These are phyloP conservation scores for Argopecten irradians DNA, from an alignment of 1,140 invertebrate species.

Conservation along the genomic window DNA sequence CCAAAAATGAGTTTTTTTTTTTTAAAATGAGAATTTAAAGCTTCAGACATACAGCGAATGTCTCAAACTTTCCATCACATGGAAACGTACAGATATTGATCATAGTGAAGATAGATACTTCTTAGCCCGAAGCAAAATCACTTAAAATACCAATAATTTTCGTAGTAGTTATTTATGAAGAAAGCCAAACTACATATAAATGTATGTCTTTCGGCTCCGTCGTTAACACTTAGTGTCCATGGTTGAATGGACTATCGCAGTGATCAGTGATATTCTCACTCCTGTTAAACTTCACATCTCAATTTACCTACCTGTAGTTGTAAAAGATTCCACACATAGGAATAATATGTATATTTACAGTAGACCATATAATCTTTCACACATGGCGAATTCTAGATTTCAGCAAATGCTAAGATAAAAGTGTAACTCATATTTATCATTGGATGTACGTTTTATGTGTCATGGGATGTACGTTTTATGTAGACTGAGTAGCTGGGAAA, in stretches of 20 bases:
- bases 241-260: neutral
- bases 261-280: neutral
- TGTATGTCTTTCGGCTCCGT: neutral
- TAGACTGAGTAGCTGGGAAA: too few species aligned
- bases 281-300: neutral
- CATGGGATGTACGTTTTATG: too few species aligned
- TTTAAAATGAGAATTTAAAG: too few species aligned
- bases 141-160: constrained; percentile 6
- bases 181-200: neutral
- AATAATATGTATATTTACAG: neutral
- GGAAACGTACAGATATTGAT: neutral
- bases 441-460: too few species aligned
- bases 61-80: too few species aligned
- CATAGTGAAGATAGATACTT: neutral
- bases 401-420: too few species aligned
- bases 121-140: neutral
- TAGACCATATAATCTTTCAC: too few species aligned
- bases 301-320: neutral
- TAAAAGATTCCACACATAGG: neutral
- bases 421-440: too few species aligned
- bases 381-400: too few species aligned
- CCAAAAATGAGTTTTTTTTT: too few species aligned
- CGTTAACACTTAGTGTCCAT: neutral
- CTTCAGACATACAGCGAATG: too few species aligned
- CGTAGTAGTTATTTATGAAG: neutral